phyloP scores from a whole-genome alignment of 2,113 vertebrate species.

The Pseudopodoces humilis region DNA sequence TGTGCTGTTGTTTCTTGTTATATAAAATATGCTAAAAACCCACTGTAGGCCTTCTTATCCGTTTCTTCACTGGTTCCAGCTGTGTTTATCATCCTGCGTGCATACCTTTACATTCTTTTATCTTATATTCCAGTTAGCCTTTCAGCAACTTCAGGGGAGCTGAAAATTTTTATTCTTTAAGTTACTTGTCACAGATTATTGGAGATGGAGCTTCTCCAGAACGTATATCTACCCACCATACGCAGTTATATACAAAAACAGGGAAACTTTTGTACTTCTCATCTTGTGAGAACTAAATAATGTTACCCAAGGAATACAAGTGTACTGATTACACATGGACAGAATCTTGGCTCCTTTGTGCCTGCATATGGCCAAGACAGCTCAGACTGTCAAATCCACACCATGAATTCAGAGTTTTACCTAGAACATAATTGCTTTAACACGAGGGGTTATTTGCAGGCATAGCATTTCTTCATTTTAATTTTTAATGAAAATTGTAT shows the following conservation, averaged over 20 bases:
- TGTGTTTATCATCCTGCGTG: not conserved
- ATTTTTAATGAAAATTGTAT: not conserved
- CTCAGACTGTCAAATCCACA: not conserved
- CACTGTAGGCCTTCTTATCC: not conserved
- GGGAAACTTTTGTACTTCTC: not conserved
- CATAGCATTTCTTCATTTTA: not conserved
- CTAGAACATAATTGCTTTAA: not conserved
- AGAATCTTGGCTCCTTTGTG: not conserved
- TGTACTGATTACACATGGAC: not conserved
- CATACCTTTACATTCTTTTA: not conserved
- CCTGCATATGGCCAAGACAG: not conserved
- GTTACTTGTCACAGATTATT: not conserved
- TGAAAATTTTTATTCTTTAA: not conserved
- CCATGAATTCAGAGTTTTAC: not conserved
- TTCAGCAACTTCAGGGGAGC: not conserved
- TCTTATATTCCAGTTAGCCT: not conserved
- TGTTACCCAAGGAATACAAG: not conserved
- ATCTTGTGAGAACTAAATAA: not conserved
- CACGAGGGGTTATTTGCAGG: accelerated
- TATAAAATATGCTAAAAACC: not conserved
- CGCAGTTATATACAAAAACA: not conserved
- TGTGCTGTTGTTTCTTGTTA: not conserved
- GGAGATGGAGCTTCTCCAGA: not conserved
- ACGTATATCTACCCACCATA: not conserved
- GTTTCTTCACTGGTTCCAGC: not conserved